Conservation (phyloP, 2,113 vertebrate genomes). For the Malurus alboscapulatus region DNA sequence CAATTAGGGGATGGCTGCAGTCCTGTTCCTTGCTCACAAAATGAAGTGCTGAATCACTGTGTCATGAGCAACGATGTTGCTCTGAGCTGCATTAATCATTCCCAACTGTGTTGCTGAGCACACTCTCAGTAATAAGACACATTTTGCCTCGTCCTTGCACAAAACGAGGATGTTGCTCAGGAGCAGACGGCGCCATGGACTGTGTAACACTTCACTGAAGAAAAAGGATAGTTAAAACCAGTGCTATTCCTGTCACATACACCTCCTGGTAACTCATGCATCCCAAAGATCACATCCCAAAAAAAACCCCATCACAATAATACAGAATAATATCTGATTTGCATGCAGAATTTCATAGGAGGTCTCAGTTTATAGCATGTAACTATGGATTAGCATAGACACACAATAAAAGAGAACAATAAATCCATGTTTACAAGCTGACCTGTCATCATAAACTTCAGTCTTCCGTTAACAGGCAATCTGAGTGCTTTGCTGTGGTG, state of each 20-base stretch:
- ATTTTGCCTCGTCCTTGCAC: background rate
- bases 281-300: background rate
- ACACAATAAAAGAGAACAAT: background rate
- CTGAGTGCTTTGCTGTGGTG: background rate
- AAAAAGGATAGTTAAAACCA: background rate
- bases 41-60: background rate
- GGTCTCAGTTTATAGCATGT: background rate
- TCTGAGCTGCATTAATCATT: background rate
- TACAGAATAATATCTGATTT: background rate
- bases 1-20: background rate
- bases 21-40: background rate
- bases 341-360: background rate
- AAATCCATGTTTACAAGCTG: slow-evolving; percentile 6
- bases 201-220: background rate
- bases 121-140: background rate
- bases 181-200: background rate
- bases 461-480: background rate
- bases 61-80: background rate
- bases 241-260: background rate
- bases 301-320: background rate
- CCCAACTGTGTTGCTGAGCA: background rate
- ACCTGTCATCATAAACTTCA: background rate
- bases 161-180: background rate
- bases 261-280: background rate
- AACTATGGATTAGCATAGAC: background rate